Percentiles rank a stretch among this genome's conserved stretches.
Evolutionary conservation across 2,888 invertebrate genomes (phyloP).

Genomic region (Phaedon cochleariae): DNA sequence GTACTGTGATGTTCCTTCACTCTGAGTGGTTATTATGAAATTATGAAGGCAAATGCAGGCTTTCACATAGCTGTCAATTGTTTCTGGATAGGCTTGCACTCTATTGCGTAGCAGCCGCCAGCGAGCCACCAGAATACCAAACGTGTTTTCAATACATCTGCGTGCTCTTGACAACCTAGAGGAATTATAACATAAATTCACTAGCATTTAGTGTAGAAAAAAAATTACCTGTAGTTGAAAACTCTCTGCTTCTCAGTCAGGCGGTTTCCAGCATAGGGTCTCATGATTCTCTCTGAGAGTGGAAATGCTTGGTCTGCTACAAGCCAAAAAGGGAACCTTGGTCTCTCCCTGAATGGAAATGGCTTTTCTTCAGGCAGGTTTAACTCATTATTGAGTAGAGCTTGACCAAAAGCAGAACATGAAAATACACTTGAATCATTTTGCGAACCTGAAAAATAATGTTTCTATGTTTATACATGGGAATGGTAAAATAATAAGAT

Average conservation of each 20-base stretch:
- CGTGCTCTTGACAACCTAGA: too few relatives aligned
- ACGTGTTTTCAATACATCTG: too few relatives aligned
- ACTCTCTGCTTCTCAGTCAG: background rate
- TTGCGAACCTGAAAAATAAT: background rate
- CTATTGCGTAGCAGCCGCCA: too few relatives aligned
- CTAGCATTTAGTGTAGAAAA: background rate
- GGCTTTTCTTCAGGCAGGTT: slow-evolving; percentile 5
- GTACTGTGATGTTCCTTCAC: slow-evolving; percentile 7
- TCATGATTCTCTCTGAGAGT: background rate
- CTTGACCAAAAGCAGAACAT: slow-evolving; percentile 1
- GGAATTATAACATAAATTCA: background rate
- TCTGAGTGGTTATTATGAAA: background rate
- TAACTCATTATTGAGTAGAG: background rate
- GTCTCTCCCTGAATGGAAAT: slow-evolving; percentile 12
- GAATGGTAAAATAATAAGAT: too few relatives aligned
- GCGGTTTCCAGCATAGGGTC: slow-evolving; percentile 2
- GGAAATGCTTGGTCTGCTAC: slow-evolving; percentile 9
- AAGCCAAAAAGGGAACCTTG: slow-evolving; percentile 7
- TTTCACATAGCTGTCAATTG: too few relatives aligned
- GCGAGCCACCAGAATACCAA: too few relatives aligned
- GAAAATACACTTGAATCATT: background rate
- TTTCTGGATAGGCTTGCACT: too few relatives aligned
- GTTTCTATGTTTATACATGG: background rate
- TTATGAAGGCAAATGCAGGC: slow-evolving; percentile 1
- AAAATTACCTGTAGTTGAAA: slow-evolving; percentile 1